These are phyloP conservation scores for Gouania willdenowi DNA, from an alignment of 2,797 vertebrate species.

Conservation along the genomic window DNA sequence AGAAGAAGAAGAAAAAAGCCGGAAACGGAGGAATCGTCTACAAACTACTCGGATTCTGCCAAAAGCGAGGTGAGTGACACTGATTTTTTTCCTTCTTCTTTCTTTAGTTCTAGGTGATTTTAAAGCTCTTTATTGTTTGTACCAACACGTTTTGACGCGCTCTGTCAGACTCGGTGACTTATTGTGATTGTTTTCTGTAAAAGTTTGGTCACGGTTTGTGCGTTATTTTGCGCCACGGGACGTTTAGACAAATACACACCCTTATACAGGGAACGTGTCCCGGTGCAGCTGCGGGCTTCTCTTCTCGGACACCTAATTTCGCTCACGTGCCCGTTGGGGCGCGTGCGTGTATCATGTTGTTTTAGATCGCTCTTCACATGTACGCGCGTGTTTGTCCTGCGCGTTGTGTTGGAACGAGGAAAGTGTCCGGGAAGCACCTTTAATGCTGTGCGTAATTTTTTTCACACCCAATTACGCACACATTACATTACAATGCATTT, in stretches of 20 bases:
- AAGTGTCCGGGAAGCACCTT: too few species aligned
- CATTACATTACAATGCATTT: too few species aligned
- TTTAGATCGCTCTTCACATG: not conserved
- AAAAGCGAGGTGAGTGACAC: slow-evolving; percentile 51
- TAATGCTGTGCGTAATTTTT: too few species aligned
- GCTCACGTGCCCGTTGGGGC: slow-evolving; percentile 9
- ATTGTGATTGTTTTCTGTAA: slow-evolving; percentile 11
- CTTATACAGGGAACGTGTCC: too few species aligned
- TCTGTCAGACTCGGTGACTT: not conserved
- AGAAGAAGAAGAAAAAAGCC: slow-evolving; percentile 25
- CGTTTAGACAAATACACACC: not conserved
- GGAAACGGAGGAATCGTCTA: slow-evolving; percentile 44
- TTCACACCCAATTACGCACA: slow-evolving; percentile 11
- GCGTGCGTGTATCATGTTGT: not conserved
- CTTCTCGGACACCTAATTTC: slow-evolving; percentile 26
- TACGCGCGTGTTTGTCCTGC: slow-evolving; percentile 1
- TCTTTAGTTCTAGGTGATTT: slow-evolving; percentile 33
- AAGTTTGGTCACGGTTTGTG: slow-evolving; percentile 32
- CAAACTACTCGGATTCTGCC: slow-evolving; percentile 41
- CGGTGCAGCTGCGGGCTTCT: too few species aligned
- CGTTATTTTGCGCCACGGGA: slow-evolving; percentile 6
- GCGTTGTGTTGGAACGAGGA: too few species aligned
- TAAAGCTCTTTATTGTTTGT: slow-evolving; percentile 28
- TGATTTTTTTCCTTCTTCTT: slow-evolving; percentile 9
- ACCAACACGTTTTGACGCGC: slow-evolving; percentile 9